Conservation (phyloP, 2,888 invertebrate species). For the Melanophora roralis region DNA sequence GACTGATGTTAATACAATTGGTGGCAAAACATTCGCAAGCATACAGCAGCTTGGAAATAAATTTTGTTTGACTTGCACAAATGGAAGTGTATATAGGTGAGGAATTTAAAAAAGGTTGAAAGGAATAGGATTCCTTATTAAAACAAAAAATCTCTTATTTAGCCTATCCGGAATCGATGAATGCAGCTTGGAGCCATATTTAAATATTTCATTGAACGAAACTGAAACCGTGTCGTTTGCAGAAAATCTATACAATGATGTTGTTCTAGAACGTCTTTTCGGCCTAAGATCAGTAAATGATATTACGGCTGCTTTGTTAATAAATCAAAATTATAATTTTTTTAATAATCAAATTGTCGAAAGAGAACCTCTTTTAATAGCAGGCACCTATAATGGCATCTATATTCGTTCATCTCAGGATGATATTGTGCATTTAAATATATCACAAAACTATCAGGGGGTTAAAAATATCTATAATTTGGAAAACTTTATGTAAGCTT, state of each 20-base stretch:
- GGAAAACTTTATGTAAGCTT: constrained; percentile 72
- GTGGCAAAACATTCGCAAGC: constrained; percentile 68
- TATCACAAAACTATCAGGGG: constrained; percentile 68
- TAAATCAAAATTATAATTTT: constrained; percentile 50
- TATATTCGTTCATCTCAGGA: constrained; percentile 65
- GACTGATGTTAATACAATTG: constrained; percentile 69
- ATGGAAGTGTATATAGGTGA: constrained; percentile 74
- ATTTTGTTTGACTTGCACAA: constrained; percentile 72
- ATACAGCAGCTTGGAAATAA: constrained; percentile 69
- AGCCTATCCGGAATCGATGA: constrained; percentile 74
- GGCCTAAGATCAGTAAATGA: constrained; percentile 64
- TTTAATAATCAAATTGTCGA: background rate
- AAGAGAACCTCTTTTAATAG: constrained; percentile 61
- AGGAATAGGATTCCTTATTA: too few relatives aligned
- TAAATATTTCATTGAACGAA: constrained; percentile 69
- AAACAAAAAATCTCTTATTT: background rate
- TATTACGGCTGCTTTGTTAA: constrained; percentile 63
- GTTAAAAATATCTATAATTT: constrained; percentile 72
- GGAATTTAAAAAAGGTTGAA: background rate
- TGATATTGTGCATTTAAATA: constrained; percentile 64
- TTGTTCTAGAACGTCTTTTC: constrained; percentile 67
- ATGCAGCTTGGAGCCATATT: constrained; percentile 65
- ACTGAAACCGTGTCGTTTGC: constrained; percentile 69
- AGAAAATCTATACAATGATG: constrained; percentile 69
- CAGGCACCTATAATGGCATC: constrained; percentile 64